Percentiles rank a stretch among this genome's conserved stretches.
Conservation (phyloP, 1,140 invertebrate genomes). For the Helicorthomorpha holstii region DNA sequence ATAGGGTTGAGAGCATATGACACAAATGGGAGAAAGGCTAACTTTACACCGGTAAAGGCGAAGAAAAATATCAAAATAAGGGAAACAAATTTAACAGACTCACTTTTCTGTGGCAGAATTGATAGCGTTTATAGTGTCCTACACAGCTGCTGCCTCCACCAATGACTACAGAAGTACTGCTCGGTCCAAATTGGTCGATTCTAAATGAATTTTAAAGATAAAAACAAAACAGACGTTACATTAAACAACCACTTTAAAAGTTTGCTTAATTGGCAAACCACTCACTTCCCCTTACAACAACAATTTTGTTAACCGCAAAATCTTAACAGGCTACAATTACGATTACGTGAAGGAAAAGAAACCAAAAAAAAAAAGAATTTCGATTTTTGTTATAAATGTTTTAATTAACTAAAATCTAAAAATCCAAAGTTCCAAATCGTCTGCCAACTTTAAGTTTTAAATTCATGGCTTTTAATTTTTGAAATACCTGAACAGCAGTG, state of each 20-base stretch:
- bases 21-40: neutral
- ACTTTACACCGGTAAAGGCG: neutral
- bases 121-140: conserved; percentile 13
- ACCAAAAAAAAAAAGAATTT: neutral
- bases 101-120: conserved; percentile 15
- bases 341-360: neutral
- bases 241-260: too few relatives aligned
- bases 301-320: neutral
- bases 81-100: neutral
- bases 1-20: neutral
- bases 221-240: too few relatives aligned
- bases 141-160: conserved; percentile 13
- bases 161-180: conserved; percentile 3
- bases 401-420: too few relatives aligned
- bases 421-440: too few relatives aligned
- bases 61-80: neutral
- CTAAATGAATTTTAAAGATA: neutral
- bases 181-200: neutral
- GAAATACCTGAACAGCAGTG: too few relatives aligned
- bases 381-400: neutral
- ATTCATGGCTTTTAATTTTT: too few relatives aligned
- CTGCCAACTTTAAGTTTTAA: too few relatives aligned
- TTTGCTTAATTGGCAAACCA: too few relatives aligned
- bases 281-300: neutral
- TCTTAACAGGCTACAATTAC: neutral